A percentile compares a stretch with the other conserved stretches of the same genome.
Conservation (phyloP, 2,888 invertebrate species). For the Maniola hyperantus region DNA sequence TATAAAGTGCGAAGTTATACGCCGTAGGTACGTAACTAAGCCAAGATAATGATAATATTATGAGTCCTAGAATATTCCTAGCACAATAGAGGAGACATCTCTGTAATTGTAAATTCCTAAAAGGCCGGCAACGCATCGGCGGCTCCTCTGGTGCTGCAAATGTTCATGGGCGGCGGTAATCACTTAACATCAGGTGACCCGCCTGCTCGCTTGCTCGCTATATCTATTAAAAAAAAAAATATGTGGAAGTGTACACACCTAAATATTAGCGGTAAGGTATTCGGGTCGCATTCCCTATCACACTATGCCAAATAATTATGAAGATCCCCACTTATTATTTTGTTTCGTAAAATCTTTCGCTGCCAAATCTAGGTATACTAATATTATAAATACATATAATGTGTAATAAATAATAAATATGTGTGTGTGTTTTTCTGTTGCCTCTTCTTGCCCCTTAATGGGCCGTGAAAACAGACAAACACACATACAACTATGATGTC, state of each 20-base stretch:
- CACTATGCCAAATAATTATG: constrained; percentile 17
- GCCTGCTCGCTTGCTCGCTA: too few species aligned
- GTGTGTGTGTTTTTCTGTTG: too few species aligned
- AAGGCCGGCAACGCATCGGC: too few species aligned
- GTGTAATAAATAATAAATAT: too few species aligned
- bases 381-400: too few species aligned
- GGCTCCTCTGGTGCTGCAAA: too few species aligned
- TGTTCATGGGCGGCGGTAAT: too few species aligned
- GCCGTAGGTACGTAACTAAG: neutral
- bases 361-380: neutral
- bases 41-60: neutral
- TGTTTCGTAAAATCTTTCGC: constrained; percentile 4
- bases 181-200: too few species aligned
- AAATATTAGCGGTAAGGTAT: constrained; percentile 25
- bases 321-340: neutral
- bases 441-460: too few species aligned
- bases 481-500: too few species aligned
- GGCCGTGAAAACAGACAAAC: neutral
- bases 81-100: constrained; percentile 8
- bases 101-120: too few species aligned
- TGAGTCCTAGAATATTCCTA: neutral
- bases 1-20: constrained; percentile 7
- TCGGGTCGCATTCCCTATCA: constrained; percentile 29
- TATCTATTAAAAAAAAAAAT: too few species aligned
- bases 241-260: constrained; percentile 23